A percentile compares a stretch with the other conserved stretches of the same genome.
phyloP scores from a whole-genome alignment of 2,113 vertebrate genomes.

The Paracyprichromis sp. region DNA sequence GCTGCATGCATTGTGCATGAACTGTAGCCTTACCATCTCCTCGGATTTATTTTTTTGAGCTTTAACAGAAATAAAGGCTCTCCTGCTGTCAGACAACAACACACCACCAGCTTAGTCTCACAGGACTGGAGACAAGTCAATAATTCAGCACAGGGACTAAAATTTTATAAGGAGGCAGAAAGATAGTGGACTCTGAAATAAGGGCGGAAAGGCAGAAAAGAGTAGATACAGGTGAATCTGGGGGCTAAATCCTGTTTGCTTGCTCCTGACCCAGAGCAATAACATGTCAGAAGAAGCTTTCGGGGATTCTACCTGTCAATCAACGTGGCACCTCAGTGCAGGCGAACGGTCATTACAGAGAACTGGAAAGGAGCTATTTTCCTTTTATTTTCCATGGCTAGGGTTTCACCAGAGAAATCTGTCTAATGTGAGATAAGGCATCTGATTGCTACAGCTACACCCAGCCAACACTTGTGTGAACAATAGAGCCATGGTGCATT shows the following conservation, averaged over 20 bases:
- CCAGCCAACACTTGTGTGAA: neutral
- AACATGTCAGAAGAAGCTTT: constrained; percentile 51
- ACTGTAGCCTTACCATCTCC: neutral
- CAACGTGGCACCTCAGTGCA: neutral
- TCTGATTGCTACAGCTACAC: neutral
- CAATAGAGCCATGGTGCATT: neutral
- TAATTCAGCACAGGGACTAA: constrained; percentile 55
- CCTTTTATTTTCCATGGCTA: neutral
- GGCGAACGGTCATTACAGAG: neutral
- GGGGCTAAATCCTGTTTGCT: constrained; percentile 23
- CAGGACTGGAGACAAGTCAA: constrained; percentile 54
- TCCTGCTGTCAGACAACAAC: constrained; percentile 26
- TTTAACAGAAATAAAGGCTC: neutral
- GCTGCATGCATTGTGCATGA: neutral
- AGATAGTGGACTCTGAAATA: constrained; percentile 16
- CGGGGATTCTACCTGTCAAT: constrained; percentile 54
- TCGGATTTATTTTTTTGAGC: neutral
- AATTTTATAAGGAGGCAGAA: constrained; percentile 41
- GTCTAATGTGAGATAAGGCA: neutral
- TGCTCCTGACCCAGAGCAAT: constrained; percentile 58
- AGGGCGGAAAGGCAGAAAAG: neutral
- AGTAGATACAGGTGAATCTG: constrained; percentile 12
- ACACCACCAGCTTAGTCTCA: constrained; percentile 17
- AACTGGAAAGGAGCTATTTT: neutral
- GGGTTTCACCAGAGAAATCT: neutral